A percentile compares a stretch with the other conserved stretches of the same genome.
Conservation (phyloP, 1,140 invertebrate species). For the Trissolcus basalis region DNA sequence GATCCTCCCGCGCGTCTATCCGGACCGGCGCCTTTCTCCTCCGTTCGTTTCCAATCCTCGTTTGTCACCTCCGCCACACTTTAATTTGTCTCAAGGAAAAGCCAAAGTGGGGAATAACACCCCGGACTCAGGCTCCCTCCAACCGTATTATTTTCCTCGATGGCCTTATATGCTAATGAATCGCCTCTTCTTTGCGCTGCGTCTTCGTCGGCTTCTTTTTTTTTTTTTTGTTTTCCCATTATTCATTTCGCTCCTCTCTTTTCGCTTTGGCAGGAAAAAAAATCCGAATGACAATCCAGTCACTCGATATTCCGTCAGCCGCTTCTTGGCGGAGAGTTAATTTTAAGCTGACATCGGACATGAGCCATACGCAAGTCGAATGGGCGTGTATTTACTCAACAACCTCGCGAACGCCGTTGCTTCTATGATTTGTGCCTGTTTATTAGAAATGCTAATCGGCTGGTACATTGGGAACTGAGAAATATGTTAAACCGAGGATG, state of each 20-base stretch:
- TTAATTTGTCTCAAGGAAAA: slow-evolving; percentile 49
- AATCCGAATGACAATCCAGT: too few relatives aligned
- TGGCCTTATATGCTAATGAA: slow-evolving; percentile 43
- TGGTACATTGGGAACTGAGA: too few relatives aligned
- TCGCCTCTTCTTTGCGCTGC: slow-evolving; percentile 18
- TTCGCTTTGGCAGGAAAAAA: too few relatives aligned
- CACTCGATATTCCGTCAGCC: too few relatives aligned
- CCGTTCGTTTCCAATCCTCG: slow-evolving; percentile 58
- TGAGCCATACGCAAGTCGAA: background rate
- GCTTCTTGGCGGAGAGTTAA: background rate
- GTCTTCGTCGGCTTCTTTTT: background rate
- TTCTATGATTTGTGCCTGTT: too few relatives aligned
- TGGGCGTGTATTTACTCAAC: too few relatives aligned
- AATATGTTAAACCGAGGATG: too few relatives aligned
- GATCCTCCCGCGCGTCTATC: slow-evolving; percentile 7
- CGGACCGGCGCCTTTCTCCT: slow-evolving; percentile 13
- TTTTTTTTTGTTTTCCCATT: slow-evolving; percentile 1
- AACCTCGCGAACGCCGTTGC: too few relatives aligned
- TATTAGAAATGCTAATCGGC: too few relatives aligned
- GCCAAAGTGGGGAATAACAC: slow-evolving; percentile 28
- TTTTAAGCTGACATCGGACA: slow-evolving; percentile 1
- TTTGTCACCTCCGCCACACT: slow-evolving; percentile 52
- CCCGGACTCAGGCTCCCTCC: slow-evolving; percentile 12
- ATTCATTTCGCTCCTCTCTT: background rate
- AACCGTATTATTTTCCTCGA: slow-evolving; percentile 33